These are phyloP conservation scores for Catostylus mosaicus DNA, from an alignment of 30 jellyfish, hydroid and myxozoan genomes.

Conservation along the genomic window DNA sequence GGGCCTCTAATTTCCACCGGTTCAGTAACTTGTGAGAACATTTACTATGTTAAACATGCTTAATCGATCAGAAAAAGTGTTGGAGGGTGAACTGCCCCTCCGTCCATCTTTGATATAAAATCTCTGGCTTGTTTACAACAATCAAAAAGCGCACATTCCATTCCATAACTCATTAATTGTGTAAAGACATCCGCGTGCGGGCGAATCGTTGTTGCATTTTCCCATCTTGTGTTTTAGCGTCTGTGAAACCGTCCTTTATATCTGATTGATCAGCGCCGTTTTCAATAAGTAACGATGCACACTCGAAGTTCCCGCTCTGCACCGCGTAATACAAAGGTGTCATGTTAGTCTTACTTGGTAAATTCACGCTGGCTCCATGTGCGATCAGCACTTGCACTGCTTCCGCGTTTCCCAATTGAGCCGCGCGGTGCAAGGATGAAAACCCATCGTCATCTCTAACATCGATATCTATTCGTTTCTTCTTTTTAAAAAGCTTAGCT, in stretches of 20 bases:
- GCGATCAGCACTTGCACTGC: conserved; percentile 75
- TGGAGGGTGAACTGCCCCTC: neutral
- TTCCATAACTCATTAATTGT: conserved; percentile 18
- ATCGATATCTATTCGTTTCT: conserved; percentile 57
- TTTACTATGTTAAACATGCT: no score
- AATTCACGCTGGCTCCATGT: conserved; percentile 87
- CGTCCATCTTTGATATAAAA: neutral
- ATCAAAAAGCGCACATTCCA: neutral
- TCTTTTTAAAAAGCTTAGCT: conserved; percentile 49
- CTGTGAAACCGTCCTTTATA: conserved; percentile 82
- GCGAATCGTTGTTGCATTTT: conserved; percentile 21
- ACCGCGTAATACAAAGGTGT: conserved; percentile 93
- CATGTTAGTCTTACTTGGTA: conserved; percentile 47
- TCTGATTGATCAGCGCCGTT: conserved; percentile 85
- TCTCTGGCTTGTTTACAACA: neutral
- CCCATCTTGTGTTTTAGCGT: conserved; percentile 37
- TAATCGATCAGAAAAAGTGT: neutral
- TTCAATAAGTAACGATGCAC: conserved; percentile 85
- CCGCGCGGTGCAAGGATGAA: conserved; percentile 88
- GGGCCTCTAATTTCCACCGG: no score
- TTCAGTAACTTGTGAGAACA: no score
- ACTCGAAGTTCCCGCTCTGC: conserved; percentile 84
- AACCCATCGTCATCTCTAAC: conserved; percentile 75
- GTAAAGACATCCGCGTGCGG: conserved; percentile 70
- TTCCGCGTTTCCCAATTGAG: conserved; percentile 76